Conservation (phyloP, 2,797 vertebrate species). For the Enteromius viviparus region DNA sequence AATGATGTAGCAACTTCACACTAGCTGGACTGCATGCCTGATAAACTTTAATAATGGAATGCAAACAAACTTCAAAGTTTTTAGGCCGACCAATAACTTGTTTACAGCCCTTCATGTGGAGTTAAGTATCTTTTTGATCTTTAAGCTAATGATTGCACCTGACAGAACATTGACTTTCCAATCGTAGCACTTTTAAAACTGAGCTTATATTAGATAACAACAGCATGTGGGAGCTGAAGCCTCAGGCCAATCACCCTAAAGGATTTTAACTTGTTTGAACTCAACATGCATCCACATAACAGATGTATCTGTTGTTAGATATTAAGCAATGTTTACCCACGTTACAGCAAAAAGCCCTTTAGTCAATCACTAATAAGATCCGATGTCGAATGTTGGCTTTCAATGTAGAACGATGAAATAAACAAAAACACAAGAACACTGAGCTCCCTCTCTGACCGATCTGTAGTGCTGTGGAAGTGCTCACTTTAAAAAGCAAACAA, state of each 20-base stretch:
- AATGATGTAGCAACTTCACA: neutral
- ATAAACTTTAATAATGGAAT: neutral
- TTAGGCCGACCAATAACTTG: neutral
- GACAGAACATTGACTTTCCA: conserved; percentile 11
- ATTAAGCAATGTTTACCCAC: conserved; percentile 35
- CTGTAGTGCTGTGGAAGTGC: neutral
- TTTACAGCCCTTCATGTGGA: neutral
- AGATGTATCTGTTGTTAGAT: conserved; percentile 17
- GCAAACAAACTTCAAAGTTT: conserved; percentile 14
- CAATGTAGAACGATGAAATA: conserved; percentile 23
- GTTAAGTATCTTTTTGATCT: conserved; percentile 23
- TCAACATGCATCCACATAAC: conserved; percentile 9
- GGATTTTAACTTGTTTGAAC: conserved; percentile 8
- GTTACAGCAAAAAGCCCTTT: conserved; percentile 8
- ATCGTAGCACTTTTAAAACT: neutral
- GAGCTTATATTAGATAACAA: neutral
- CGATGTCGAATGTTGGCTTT: conserved; percentile 1
- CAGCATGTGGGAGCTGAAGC: conserved; percentile 28
- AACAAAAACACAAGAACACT: conserved; percentile 19
- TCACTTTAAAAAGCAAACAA: conserved; percentile 39
- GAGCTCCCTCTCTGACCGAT: conserved; percentile 28
- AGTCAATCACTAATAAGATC: neutral
- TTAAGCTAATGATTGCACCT: neutral
- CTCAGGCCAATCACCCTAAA: conserved; percentile 8
- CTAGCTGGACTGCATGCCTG: neutral